phyloP scores from a whole-genome alignment of 1,140 invertebrate species.

The Drosophila serrata region DNA sequence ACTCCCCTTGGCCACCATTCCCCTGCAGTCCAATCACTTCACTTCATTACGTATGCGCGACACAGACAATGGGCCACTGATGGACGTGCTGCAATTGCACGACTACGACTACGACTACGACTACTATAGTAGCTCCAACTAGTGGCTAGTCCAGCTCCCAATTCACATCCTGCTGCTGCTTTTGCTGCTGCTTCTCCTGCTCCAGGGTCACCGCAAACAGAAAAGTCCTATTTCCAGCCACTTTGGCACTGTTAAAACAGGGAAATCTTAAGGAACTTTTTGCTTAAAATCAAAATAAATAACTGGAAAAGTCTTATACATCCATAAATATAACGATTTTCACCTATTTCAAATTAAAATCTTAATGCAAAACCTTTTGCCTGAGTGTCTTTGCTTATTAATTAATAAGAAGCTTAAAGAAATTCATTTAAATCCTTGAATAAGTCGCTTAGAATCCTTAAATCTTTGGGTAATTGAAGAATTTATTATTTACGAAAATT shows the following conservation, averaged over 20 bases:
- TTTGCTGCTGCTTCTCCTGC: neutral
- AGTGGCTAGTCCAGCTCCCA: conserved; percentile 9
- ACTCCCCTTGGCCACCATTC: conserved; percentile 5
- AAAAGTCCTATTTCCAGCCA: conserved; percentile 36
- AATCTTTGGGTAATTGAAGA: neutral
- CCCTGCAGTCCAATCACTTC: conserved; percentile 39
- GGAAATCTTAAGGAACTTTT: neutral
- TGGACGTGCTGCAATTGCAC: conserved; percentile 71
- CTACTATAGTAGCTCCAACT: conserved; percentile 20
- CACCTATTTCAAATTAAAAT: no score
- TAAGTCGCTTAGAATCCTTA: neutral
- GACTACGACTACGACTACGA: conserved; percentile 4
- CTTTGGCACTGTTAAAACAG: conserved; percentile 35
- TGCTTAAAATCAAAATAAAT: neutral
- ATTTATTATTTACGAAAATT: neutral
- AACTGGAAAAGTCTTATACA: no score
- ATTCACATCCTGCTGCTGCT: neutral
- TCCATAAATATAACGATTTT: no score
- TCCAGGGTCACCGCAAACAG: conserved; percentile 46
- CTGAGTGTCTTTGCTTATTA: no score
- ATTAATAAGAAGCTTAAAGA: no score
- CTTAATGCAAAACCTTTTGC: no score
- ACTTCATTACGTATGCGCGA: conserved; percentile 81
- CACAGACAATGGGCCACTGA: conserved; percentile 81
- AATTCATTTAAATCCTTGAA: neutral